A percentile compares a stretch with the other conserved stretches of the same genome.
Evolutionary conservation across 1,140 invertebrate genomes (phyloP).

Genomic region (Eueides isabella): DNA sequence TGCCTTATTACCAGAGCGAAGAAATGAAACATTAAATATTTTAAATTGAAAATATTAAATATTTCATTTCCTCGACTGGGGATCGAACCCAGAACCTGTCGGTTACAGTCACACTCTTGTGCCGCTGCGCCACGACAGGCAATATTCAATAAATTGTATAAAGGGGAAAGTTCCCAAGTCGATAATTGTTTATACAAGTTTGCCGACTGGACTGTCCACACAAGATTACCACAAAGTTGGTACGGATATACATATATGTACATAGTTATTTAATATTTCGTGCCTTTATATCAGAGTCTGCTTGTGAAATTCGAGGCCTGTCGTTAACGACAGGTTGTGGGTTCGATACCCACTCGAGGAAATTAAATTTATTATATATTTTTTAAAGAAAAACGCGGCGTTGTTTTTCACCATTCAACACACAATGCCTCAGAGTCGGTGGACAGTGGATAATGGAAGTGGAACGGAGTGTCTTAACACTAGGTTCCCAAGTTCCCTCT

Average conservation of each 20-base stretch:
- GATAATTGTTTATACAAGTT: constrained; percentile 10
- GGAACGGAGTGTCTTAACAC: too few relatives aligned
- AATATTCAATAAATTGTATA: neutral
- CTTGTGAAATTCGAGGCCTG: neutral
- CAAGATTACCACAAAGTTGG: constrained; percentile 5
- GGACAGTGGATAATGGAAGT: too few relatives aligned
- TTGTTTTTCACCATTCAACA: too few relatives aligned
- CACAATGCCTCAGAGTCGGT: too few relatives aligned
- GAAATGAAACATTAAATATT: too few relatives aligned
- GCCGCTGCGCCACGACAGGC: neutral
- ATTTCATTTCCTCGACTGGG: neutral
- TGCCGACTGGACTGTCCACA: constrained; percentile 11
- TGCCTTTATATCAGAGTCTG: neutral
- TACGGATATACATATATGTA: neutral
- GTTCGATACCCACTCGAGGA: neutral
- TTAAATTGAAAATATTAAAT: too few relatives aligned
- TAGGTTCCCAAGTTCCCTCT: too few relatives aligned
- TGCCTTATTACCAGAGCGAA: neutral
- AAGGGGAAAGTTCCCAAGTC: neutral
- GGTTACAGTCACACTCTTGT: too few relatives aligned
- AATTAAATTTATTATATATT: neutral
- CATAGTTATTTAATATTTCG: neutral
- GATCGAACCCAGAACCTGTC: neutral
- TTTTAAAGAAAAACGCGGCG: too few relatives aligned
- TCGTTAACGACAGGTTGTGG: too few relatives aligned